These are phyloP conservation scores for Diplodus puntazzo DNA, from an alignment of 2,797 vertebrate species.

Conservation along the genomic window DNA sequence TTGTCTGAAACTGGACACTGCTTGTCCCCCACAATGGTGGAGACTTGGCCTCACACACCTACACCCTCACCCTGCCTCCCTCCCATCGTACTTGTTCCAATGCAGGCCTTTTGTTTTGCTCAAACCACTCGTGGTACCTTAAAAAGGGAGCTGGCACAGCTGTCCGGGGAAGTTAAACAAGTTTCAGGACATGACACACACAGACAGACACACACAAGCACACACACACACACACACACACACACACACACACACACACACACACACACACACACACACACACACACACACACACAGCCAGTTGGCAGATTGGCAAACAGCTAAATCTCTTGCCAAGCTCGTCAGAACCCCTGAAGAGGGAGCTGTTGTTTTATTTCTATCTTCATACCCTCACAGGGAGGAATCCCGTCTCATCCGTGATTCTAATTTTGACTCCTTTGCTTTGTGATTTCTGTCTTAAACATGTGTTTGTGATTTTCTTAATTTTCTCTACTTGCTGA, in stretches of 20 bases:
- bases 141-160: conserved; percentile 62
- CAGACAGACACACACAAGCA: conserved; percentile 11
- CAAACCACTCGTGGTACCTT: conserved; percentile 42
- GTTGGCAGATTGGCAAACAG: conserved; percentile 51
- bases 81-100: conserved; percentile 18
- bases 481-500: neutral
- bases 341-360: conserved; percentile 68
- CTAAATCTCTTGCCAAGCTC: conserved; percentile 57
- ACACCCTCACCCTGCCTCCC: conserved; percentile 10
- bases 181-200: conserved; percentile 43
- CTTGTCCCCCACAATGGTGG: conserved; percentile 40
- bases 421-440: conserved; percentile 31
- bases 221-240: conserved; percentile 15
- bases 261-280: conserved; percentile 3
- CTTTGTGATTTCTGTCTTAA: conserved; percentile 20
- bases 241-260: conserved; percentile 19
- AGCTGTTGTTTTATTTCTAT: conserved; percentile 73
- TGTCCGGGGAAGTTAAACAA: conserved; percentile 49
- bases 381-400: conserved; percentile 7
- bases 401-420: conserved; percentile 15
- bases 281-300: conserved; percentile 12
- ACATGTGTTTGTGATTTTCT: conserved; percentile 25
- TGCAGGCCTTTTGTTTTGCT: conserved; percentile 61
- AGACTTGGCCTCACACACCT: conserved; percentile 11
- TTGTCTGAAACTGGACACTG: conserved; percentile 71